Evolutionary conservation across 2,888 invertebrate species (phyloP), one percentile per base, ranked within the genome.

Genomic region (Uloborus plumipes): DNA sequence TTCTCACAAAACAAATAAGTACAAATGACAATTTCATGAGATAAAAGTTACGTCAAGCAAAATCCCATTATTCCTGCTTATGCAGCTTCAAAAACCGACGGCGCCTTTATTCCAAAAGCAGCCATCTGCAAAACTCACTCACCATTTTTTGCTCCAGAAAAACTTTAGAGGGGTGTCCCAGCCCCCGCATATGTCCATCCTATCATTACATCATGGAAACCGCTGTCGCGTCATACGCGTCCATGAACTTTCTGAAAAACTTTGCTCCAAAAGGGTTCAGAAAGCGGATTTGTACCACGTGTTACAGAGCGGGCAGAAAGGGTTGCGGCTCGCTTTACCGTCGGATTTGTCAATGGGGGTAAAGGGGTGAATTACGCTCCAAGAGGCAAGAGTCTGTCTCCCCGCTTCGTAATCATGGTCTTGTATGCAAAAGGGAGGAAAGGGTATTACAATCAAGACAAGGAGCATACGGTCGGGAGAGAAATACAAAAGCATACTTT

Each of bases 391-490:
- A 53, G 76, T 20, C 39, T 47, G 15, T 26, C 47, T n/a, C 64
- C 65, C 58, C 31, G 66, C 65, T 74, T 59, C 62, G 77, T 70
- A 77, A 77, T 77, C 62, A 70, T 77, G 62, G 69, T 76, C 62
- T 53, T 69, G 69, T 51, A 53, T 62, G 66, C 75, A 55, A 65
- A n/a, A 70, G 77, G 77, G 77, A 70, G 70, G 58, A n/a, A 62
- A 31, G 50, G 50, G 58, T 70, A 58, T 20, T 70, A 58, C 20
- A 58, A 31, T 58, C 74, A 58, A 16, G 39, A 39, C 39, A 39
- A 31, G 55, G 15, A 55, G 64, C 70, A 70, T 77, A 77, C 62
- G 77, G 47, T 70, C 49, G 39, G 51, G 53, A 22, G 66, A 26
- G 39, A 39, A 39, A 39, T 39, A 39, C 39, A 39, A 39, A 39